phyloP scores from a whole-genome alignment of 2,888 invertebrate genomes.

The Galerucella nymphaeae region DNA sequence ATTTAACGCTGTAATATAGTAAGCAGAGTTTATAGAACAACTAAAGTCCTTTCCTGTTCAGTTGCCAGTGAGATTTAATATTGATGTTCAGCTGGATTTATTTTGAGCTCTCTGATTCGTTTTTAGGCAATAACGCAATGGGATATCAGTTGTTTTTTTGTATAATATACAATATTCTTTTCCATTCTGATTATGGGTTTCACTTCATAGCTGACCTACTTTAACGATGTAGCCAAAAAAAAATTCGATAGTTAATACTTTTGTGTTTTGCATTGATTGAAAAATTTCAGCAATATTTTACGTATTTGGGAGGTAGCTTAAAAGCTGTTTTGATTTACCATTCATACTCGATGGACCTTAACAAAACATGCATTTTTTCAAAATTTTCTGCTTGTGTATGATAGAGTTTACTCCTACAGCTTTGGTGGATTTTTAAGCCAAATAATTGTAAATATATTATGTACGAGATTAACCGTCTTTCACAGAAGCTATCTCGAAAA shows the following conservation, averaged over 20 bases:
- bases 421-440: no score
- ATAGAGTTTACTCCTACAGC: no score
- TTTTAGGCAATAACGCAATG: slow-evolving; percentile 12
- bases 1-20: no score
- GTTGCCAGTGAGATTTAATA: slow-evolving; percentile 17
- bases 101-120: slow-evolving; percentile 18
- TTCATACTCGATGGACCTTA: no score
- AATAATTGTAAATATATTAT: no score
- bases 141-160: slow-evolving; percentile 16
- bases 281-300: no score
- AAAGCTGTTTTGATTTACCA: no score
- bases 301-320: no score
- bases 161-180: background rate
- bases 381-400: no score
- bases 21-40: background rate
- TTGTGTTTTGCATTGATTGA: background rate
- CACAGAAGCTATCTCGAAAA: no score
- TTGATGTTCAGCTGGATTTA: slow-evolving; percentile 19
- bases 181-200: background rate
- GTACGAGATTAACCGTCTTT: no score
- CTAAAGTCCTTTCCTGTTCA: slow-evolving; percentile 10
- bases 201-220: slow-evolving; percentile 15
- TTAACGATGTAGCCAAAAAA: slow-evolving; percentile 4
- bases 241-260: background rate
- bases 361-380: no score